phyloP scores from a whole-genome alignment of 2,797 vertebrate genomes.

The Hypotaenidia okinawae region DNA sequence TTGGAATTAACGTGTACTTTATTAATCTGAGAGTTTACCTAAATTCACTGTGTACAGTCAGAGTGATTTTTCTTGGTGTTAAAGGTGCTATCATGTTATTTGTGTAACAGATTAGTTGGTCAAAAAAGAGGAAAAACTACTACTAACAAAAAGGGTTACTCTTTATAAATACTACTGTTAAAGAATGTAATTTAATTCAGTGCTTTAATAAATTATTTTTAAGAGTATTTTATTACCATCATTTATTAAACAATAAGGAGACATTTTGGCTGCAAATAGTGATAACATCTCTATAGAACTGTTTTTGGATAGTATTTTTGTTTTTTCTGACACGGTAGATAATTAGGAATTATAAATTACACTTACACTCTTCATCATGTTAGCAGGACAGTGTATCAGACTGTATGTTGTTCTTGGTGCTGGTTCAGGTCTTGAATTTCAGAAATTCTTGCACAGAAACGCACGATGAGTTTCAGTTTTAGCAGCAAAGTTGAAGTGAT shows the following conservation, averaged over 20 bases:
- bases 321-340: constrained; percentile 42
- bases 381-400: neutral
- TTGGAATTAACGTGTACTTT: constrained; percentile 22
- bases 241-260: constrained; percentile 72
- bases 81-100: constrained; percentile 50
- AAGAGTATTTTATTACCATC: constrained; percentile 67
- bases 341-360: constrained; percentile 63
- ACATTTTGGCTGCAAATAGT: constrained; percentile 66
- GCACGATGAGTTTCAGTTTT: neutral
- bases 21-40: constrained; percentile 36
- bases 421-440: constrained; percentile 34
- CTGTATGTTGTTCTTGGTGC: constrained; percentile 26
- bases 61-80: constrained; percentile 32
- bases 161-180: constrained; percentile 69
- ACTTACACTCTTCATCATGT: neutral
- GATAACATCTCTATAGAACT: constrained; percentile 57
- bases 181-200: constrained; percentile 62
- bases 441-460: neutral
- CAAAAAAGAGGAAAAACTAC: constrained; percentile 63
- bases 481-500: neutral
- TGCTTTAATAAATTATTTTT: constrained; percentile 66
- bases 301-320: constrained; percentile 29
- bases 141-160: constrained; percentile 66
- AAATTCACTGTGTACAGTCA: neutral
- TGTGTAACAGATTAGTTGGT: constrained; percentile 57